Evolutionary conservation across 2,888 invertebrate genomes (phyloP).

Genomic region (Synergus laeviventris): DNA sequence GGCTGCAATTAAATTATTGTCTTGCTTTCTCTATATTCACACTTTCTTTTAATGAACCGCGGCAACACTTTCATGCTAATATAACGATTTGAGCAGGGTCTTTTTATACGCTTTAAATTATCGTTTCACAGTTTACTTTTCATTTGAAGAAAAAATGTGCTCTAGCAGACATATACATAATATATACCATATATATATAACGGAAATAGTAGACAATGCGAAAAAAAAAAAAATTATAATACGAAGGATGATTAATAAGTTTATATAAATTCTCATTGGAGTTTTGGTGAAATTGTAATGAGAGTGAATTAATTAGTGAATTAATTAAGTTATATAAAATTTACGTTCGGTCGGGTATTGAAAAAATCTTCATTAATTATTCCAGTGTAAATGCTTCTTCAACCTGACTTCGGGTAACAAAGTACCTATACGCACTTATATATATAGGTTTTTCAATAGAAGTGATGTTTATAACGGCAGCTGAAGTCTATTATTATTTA

Average conservation of each 20-base stretch:
- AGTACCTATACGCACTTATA: no score
- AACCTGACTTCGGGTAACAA: background rate
- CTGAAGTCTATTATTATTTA: conserved; percentile 19
- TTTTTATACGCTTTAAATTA: no score
- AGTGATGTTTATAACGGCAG: conserved; percentile 24
- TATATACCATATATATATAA: no score
- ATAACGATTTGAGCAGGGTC: no score
- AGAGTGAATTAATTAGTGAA: background rate
- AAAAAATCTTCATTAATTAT: background rate
- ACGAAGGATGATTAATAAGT: background rate
- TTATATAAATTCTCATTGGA: background rate
- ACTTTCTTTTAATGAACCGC: conserved; percentile 16
- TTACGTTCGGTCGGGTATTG: background rate
- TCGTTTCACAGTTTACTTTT: no score
- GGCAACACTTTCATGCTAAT: background rate
- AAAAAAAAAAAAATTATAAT: background rate
- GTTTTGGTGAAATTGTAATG: background rate
- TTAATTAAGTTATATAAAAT: background rate
- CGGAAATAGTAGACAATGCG: no score
- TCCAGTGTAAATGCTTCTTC: background rate
- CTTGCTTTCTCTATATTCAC: background rate
- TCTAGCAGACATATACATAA: no score
- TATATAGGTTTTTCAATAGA: no score
- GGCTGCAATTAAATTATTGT: background rate
- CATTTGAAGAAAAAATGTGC: no score